A percentile compares a stretch with the other conserved stretches of the same genome.
Evolutionary conservation across 2,888 invertebrate genomes (phyloP).

Genomic region (Trilocha varians): DNA sequence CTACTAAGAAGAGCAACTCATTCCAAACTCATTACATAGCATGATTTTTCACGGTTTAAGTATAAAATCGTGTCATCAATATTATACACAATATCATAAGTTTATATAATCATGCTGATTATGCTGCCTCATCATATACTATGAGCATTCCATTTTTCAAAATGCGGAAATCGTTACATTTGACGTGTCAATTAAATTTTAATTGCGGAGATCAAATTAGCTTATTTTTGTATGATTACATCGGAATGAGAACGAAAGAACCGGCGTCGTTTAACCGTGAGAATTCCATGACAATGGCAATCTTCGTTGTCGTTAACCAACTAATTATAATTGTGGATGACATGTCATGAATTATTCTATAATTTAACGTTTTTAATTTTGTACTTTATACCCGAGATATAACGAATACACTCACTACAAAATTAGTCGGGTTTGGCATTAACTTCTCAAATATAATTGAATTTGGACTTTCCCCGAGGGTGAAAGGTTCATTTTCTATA

Average conservation of each 20-base stretch:
- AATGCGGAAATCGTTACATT: background rate
- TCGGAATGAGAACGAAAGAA: constrained; percentile 13
- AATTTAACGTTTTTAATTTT: background rate
- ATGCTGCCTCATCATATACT: background rate
- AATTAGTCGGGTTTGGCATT: too few species aligned
- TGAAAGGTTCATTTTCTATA: too few species aligned
- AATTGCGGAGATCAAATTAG: background rate
- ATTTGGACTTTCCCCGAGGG: too few species aligned
- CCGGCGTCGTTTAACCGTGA: constrained; percentile 30
- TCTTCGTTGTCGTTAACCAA: constrained; percentile 1
- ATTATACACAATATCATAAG: background rate
- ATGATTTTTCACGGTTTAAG: background rate
- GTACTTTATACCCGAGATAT: too few species aligned
- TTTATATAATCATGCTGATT: background rate
- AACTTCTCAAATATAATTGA: too few species aligned
- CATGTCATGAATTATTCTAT: background rate
- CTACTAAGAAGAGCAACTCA: too few species aligned
- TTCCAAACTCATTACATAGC: background rate
- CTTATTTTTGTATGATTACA: background rate
- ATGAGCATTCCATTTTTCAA: background rate
- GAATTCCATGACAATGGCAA: constrained; percentile 15
- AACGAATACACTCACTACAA: too few species aligned
- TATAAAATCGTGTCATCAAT: background rate
- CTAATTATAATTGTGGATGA: background rate
- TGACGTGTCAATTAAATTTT: background rate